These are phyloP conservation scores for Agapornis roseicollis DNA, from an alignment of 2,113 vertebrate species.

Conservation along the genomic window DNA sequence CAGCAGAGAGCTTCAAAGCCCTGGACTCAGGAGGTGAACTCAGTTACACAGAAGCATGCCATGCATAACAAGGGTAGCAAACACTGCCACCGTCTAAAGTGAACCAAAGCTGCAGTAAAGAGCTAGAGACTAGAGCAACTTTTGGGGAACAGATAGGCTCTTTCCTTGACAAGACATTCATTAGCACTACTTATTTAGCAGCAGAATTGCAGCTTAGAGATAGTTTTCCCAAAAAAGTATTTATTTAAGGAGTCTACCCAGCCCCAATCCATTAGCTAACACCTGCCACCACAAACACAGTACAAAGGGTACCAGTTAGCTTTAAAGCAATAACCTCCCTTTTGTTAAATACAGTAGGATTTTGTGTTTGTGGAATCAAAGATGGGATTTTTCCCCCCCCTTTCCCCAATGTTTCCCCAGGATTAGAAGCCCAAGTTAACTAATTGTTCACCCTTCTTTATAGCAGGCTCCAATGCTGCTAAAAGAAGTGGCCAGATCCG, in stretches of 20 bases:
- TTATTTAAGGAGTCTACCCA: conserved; percentile 8
- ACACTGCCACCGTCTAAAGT: neutral
- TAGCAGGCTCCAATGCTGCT: neutral
- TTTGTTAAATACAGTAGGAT: neutral
- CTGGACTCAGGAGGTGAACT: neutral
- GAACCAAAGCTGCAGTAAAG: neutral
- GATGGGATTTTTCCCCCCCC: neutral
- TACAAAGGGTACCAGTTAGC: neutral
- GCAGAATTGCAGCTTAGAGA: neutral
- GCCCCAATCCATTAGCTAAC: conserved; percentile 1
- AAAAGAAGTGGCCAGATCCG: neutral
- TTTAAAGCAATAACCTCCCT: neutral
- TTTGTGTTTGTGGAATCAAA: neutral
- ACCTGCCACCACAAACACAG: neutral
- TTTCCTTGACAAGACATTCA: conserved; percentile 19
- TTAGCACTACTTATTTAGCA: conserved; percentile 6
- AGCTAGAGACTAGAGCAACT: neutral
- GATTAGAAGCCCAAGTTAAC: neutral
- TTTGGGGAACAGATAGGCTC: neutral
- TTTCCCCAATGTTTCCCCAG: neutral
- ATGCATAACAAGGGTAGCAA: neutral
- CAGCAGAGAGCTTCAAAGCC: neutral
- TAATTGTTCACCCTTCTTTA: neutral
- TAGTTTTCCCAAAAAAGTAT: neutral
- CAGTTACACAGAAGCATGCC: neutral